Conservation (phyloP, 2,888 invertebrate genomes). For the Cephus runcator region DNA sequence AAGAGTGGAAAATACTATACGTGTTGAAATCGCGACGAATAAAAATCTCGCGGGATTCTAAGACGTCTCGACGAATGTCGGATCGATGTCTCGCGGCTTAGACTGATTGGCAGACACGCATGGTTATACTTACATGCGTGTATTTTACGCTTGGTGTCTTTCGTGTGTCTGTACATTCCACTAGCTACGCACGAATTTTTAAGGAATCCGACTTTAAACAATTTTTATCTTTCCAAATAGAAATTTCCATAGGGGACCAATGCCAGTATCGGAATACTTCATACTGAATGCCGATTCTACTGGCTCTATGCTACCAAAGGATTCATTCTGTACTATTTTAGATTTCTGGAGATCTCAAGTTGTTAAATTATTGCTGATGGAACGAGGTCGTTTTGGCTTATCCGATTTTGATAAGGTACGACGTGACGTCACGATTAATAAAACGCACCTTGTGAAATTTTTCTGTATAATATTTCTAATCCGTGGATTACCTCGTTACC, state of each 20-base stretch:
- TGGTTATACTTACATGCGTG: not conserved
- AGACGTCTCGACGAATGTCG: conserved; percentile 39
- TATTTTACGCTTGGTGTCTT: not conserved
- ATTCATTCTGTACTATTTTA: not conserved
- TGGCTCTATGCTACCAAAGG: too few species aligned
- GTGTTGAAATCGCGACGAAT: conserved; percentile 33
- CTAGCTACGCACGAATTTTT: not conserved
- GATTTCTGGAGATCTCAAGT: not conserved
- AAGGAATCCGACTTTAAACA: not conserved
- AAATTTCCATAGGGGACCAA: not conserved
- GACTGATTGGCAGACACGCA: not conserved
- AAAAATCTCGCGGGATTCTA: conserved; percentile 43
- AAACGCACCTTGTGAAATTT: not conserved
- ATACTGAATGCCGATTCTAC: not conserved
- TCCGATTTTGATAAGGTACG: not conserved
- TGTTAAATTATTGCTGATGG: not conserved
- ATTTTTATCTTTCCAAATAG: not conserved
- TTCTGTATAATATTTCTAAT: not conserved
- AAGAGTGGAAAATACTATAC: conserved; percentile 54
- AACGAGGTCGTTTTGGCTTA: not conserved
- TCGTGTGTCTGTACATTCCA: not conserved
- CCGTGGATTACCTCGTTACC: not conserved
- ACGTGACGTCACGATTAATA: not conserved
- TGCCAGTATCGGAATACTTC: not conserved
- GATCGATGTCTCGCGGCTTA: not conserved